phyloP scores from a whole-genome alignment of 2,797 vertebrate genomes.

The Acipenser transmontanus region DNA sequence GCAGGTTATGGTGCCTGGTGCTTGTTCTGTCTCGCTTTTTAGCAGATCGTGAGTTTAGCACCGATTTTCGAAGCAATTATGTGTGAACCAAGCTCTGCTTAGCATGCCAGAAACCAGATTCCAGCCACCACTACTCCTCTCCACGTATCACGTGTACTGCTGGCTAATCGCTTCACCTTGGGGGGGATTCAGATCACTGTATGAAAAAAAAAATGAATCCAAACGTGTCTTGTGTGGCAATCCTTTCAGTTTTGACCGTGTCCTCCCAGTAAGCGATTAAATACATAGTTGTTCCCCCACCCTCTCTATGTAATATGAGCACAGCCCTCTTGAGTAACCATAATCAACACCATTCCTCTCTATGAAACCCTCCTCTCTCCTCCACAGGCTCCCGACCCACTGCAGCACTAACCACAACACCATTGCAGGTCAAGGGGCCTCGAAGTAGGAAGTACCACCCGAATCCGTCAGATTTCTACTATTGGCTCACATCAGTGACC shows the following conservation, averaged over 20 bases:
- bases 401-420: slow-evolving; percentile 31
- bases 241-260: slow-evolving; percentile 11
- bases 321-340: slow-evolving; percentile 29
- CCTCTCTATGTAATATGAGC: slow-evolving; percentile 28
- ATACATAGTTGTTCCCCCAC: slow-evolving; percentile 16
- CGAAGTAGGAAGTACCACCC: background rate
- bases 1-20: slow-evolving; percentile 15
- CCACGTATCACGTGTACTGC: slow-evolving; percentile 8
- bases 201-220: background rate
- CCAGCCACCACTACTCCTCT: slow-evolving; percentile 3
- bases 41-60: slow-evolving; percentile 23
- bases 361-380: slow-evolving; percentile 22
- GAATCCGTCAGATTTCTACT: background rate
- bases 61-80: slow-evolving; percentile 26
- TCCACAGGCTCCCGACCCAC: slow-evolving; percentile 25
- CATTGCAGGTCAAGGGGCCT: background rate
- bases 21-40: slow-evolving; percentile 16
- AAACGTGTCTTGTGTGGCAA: slow-evolving; percentile 22
- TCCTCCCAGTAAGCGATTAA: slow-evolving; percentile 20
- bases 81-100: slow-evolving; percentile 12
- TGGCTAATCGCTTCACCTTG: slow-evolving; percentile 8
- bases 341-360: slow-evolving; percentile 30
- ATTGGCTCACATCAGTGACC: slow-evolving; percentile 15
- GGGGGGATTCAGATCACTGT: background rate
- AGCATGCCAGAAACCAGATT: background rate